These are phyloP conservation scores for Chinchilla lanigera DNA, from an alignment of 2,113 vertebrate genomes.

Conservation along the genomic window DNA sequence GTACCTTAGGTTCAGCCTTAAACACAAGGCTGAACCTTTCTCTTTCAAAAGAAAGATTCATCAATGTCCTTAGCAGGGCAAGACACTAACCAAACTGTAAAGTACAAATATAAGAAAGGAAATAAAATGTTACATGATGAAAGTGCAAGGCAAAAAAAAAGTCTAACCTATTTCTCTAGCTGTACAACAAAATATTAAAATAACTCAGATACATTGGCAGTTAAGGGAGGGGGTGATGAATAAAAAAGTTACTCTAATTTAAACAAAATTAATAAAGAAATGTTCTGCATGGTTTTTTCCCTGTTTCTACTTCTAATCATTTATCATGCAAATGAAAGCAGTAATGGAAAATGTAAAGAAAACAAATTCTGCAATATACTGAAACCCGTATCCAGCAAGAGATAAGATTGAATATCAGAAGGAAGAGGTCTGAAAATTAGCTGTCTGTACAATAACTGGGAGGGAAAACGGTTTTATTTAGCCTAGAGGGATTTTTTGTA, in stretches of 20 bases:
- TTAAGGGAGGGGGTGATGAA: constrained; percentile 65
- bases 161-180: constrained; percentile 18
- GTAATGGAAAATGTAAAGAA: constrained; percentile 91
- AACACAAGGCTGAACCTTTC: neutral
- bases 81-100: constrained; percentile 41
- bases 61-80: neutral
- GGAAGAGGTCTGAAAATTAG: constrained; percentile 91
- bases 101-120: neutral
- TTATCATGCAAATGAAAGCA: constrained; percentile 92
- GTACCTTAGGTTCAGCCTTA: neutral
- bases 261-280: constrained; percentile 90
- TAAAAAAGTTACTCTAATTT: constrained; percentile 86
- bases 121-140: neutral
- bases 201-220: constrained; percentile 48
- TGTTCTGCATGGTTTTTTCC: constrained; percentile 83
- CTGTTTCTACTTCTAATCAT: constrained; percentile 88
- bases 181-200: constrained; percentile 61
- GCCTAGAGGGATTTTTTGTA: constrained; percentile 93
- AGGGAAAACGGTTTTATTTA: constrained; percentile 91
- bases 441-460: constrained; percentile 91
- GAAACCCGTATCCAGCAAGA: constrained; percentile 87
- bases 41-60: constrained; percentile 50
- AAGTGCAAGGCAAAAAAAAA: constrained; percentile 43
- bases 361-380: constrained; percentile 90
- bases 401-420: constrained; percentile 92